phyloP scores from a whole-genome alignment of 2,113 vertebrate species.

The Dendrocopos noguchii region DNA sequence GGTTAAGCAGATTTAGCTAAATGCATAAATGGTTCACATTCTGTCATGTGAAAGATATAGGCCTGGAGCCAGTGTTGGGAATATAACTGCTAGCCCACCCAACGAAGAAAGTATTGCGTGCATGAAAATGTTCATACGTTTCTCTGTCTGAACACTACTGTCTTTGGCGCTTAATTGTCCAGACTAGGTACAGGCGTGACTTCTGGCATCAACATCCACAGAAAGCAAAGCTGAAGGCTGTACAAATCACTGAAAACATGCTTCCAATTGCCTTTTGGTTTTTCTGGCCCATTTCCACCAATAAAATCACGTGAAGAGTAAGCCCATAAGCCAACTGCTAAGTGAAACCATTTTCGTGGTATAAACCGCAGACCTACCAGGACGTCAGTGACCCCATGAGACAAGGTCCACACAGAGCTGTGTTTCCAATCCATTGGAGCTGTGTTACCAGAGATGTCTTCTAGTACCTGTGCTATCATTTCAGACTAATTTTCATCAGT shows the following conservation, averaged over 20 bases:
- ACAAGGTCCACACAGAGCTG: neutral
- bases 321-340: neutral
- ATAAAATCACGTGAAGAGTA: neutral
- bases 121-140: neutral
- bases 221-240: neutral
- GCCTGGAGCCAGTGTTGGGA: neutral
- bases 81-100: neutral
- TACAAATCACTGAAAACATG: neutral
- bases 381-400: neutral
- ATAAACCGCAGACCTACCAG: neutral
- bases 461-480: neutral
- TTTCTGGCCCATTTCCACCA: neutral
- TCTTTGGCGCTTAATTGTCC: constrained; percentile 1
- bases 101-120: neutral
- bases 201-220: neutral
- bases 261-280: neutral
- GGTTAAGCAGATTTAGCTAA: constrained; percentile 53
- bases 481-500: neutral
- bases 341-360: neutral
- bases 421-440: neutral
- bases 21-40: constrained; percentile 49
- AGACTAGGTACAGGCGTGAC: neutral
- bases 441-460: neutral
- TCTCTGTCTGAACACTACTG: neutral
- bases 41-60: constrained; percentile 32